Base-by-base conservation (phyloP, 2,888 invertebrate genomes). In the Drosophila pegasa region DNA sequence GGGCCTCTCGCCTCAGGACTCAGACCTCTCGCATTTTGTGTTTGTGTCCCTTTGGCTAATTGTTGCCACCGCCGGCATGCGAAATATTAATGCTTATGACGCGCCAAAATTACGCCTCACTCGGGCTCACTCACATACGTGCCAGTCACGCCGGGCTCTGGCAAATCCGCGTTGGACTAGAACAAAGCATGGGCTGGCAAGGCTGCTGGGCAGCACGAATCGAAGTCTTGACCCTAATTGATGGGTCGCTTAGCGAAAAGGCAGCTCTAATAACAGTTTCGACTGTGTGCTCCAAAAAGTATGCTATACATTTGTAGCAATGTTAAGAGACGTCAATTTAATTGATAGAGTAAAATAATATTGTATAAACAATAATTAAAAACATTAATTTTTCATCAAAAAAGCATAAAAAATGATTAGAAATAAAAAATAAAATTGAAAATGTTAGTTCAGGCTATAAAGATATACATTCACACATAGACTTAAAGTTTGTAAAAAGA, bases 1-100 rank as follows among this genome's bases (percentile, higher is more conserved):
- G 20, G 16, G 8, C 16, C 1, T 16, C 40, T 29, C 43, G 25
- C 25, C 25, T n/a, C n/a, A n/a, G n/a, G n/a, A n/a, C n/a, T n/a
- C n/a, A n/a, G n/a, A n/a, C n/a, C n/a, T n/a, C n/a, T n/a, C n/a
- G n/a, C 27, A 22, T 31, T 25, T 29, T 27, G 12, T 62, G 3
- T 20, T 48, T 54, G 8, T 41, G 71, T 25, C 41, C 41, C 71
- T 70, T 68, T 29, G 47, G 52, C 35, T 60, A 60, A 61, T 47
- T 68, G 51, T 35, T 59, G 51, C 27, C 22, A 33, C 33, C 33
- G 51, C 35, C 22, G 70, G 47, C 67, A 52, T 68, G 61, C 54
- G 71, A 70, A 70, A 71, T 70, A 68, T 54, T 70, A 70, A 70
- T 70, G 51, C 52, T 69, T 52, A 61, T 68, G 41, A 52, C 67